phyloP scores from a whole-genome alignment of 2,888 invertebrate species.

The Ochropleura leucogaster region DNA sequence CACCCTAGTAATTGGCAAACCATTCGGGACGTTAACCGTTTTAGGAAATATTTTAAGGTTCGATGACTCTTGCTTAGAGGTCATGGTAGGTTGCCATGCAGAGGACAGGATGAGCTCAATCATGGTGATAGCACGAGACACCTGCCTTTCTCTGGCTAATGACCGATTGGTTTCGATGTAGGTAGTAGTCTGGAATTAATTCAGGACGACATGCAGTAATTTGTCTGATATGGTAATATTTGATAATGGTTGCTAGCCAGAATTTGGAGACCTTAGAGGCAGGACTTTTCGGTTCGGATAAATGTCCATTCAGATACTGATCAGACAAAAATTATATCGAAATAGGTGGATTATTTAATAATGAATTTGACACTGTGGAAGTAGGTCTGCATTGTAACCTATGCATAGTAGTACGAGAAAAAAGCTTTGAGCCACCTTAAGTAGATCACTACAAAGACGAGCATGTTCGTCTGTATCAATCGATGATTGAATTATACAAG shows the following conservation, averaged over 20 bases:
- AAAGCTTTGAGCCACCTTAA: neutral
- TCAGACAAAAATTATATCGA: neutral
- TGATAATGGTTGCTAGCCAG: neutral
- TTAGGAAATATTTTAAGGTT: conserved; percentile 87
- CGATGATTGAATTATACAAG: conserved; percentile 38
- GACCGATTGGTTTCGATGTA: conserved; percentile 52
- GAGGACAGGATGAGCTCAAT: conserved; percentile 76
- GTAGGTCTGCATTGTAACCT: neutral
- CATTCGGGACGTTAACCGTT: conserved; percentile 84
- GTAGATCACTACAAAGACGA: neutral
- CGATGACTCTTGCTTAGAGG: conserved; percentile 86
- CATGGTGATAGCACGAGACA: conserved; percentile 64
- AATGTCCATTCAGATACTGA: neutral
- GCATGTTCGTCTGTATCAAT: conserved; percentile 11
- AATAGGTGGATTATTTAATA: neutral
- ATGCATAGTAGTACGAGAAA: neutral
- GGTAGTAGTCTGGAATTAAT: conserved; percentile 56
- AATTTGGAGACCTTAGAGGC: conserved; percentile 3
- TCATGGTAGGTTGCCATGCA: conserved; percentile 75
- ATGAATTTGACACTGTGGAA: neutral
- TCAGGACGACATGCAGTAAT: conserved; percentile 47
- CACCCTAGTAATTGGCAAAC: conserved; percentile 71
- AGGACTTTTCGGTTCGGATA: neutral
- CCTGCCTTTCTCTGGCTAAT: conserved; percentile 64
- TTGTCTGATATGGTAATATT: conserved; percentile 31